Evolutionary conservation across 1,140 invertebrate species (phyloP), one percentile per base, ranked within the genome.

Genomic region (Plectus sambesii): DNA sequence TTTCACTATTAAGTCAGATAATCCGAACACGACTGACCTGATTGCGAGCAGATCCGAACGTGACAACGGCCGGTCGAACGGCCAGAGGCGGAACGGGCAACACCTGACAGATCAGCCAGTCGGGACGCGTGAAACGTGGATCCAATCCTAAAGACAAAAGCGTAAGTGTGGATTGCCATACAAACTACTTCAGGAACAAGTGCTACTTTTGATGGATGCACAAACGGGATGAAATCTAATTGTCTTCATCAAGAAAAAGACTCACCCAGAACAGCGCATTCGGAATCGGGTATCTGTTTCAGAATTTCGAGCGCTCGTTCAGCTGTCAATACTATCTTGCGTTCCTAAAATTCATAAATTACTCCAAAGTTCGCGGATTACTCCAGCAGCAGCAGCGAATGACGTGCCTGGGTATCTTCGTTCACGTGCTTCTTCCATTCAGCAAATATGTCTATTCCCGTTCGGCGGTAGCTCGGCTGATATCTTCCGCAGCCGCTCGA

Each of bases 61-160:
- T 98, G 12, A 98, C 88, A 3, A 99, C 93, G 41, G 93, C 90
- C 1, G 94, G 94, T 60, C 93, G 76, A 2, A 82, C 79, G 27
- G 84, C 79, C 4, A 99, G 69, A 2, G 94, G 93, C 8, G 94
- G 92, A 0, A 99, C 94, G 5, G 94, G 93, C 42, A 99, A 72
- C 3, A 94, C 88, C 5, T 92, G 96, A 2, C 92, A 77, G 38
- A 99, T 83, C 92, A 99, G 97, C 92, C 93, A 99, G 76, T 99
- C 93, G 9, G 94, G 94, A 41, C 93, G 76, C 0, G 92, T 85
- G 74, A 82, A 96, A 39, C 69, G 63, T 5, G 74, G 71, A 59
- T 75, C 72, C 59, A 73, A 22, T 3, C 67, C 56, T 52, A 12
- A 59, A 58, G 0, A 40, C 20, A n/a, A 25, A 20, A n/a, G n/a